Percentiles rank a stretch among this genome's conserved stretches.
phyloP scores from a whole-genome alignment of 1,140 invertebrate species.

The Pachyrhynchus sulphureomaculatus region DNA sequence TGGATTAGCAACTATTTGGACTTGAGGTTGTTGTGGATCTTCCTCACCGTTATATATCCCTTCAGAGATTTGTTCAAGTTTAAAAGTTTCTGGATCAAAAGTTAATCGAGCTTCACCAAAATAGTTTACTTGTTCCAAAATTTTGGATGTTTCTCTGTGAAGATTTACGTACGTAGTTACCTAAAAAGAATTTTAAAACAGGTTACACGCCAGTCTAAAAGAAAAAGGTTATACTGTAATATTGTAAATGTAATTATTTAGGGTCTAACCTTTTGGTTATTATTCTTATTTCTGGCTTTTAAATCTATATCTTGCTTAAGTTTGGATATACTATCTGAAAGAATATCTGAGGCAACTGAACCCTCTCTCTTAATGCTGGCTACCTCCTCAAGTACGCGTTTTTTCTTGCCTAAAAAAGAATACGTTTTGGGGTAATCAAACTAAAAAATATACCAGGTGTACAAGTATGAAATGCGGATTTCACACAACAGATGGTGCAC shows the following conservation, averaged over 20 bases:
- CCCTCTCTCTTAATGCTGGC: constrained; percentile 21
- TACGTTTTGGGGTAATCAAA: no score
- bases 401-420: constrained; percentile 2
- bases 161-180: constrained; percentile 51
- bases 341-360: constrained; percentile 8
- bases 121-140: constrained; percentile 56
- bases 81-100: constrained; percentile 58
- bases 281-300: constrained; percentile 1
- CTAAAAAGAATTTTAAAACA: constrained; percentile 6
- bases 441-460: no score
- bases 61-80: constrained; percentile 54
- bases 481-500: no score
- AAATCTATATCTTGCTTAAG: constrained; percentile 16
- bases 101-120: constrained; percentile 55
- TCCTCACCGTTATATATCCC: constrained; percentile 54
- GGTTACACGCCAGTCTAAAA: no score
- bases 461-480: no score
- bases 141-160: constrained; percentile 55
- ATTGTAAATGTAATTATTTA: no score
- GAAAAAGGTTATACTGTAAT: no score
- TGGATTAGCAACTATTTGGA: constrained; percentile 49
- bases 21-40: constrained; percentile 50
- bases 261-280: constrained; percentile 17
- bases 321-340: background rate
- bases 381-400: constrained; percentile 18